Percentiles rank a stretch among this genome's conserved stretches.
phyloP scores from a whole-genome alignment of 2,113 vertebrate species.

The Chionomys nivalis region DNA sequence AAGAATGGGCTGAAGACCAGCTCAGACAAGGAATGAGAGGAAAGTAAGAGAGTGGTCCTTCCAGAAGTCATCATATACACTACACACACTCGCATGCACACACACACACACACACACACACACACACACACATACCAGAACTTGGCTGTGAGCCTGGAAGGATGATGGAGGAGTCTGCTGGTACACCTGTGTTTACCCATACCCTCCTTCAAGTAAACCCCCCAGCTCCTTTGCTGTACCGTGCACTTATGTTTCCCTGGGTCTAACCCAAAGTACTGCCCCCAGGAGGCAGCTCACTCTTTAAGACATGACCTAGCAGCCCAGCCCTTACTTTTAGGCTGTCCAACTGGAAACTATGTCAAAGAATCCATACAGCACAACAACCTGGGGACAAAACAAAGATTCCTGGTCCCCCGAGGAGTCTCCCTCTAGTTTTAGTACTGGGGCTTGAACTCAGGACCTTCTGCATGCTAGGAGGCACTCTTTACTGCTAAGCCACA shows the following conservation, averaged over 20 bases:
- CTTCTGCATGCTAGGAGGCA: neutral
- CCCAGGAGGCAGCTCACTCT: neutral
- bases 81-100: neutral
- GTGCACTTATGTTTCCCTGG: neutral
- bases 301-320: neutral
- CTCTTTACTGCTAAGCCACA: neutral
- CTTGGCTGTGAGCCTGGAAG: neutral
- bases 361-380: neutral
- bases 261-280: neutral
- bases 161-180: neutral
- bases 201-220: neutral
- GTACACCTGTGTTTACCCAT: fast-evolving
- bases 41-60: neutral
- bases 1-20: neutral
- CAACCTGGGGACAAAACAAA: neutral
- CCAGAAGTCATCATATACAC: neutral
- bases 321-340: neutral
- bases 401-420: neutral
- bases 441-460: neutral
- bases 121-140: neutral
- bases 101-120: neutral
- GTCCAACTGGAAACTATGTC: neutral
- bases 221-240: neutral
- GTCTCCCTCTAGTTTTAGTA: neutral
- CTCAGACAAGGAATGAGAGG: neutral